Evolutionary conservation across 2,888 invertebrate species (phyloP).

Genomic region (Phengaris alcon): DNA sequence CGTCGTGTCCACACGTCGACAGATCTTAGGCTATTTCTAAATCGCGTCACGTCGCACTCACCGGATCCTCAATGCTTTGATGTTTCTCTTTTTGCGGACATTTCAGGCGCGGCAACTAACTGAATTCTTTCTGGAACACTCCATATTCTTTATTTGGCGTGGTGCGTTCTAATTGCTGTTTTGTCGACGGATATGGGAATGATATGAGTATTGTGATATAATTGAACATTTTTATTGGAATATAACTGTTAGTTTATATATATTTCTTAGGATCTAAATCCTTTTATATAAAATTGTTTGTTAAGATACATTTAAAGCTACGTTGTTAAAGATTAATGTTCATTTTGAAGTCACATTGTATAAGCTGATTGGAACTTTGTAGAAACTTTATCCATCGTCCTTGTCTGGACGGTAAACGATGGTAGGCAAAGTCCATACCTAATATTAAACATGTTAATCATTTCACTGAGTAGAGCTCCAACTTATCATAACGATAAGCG

Average conservation of each 20-base stretch:
- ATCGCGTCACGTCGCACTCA: slow-evolving; percentile 68
- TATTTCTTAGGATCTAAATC: too few species aligned
- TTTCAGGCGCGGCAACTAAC: slow-evolving; percentile 60
- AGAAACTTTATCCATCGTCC: too few species aligned
- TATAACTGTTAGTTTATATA: neutral
- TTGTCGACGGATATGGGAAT: slow-evolving; percentile 24
- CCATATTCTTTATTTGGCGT: slow-evolving; percentile 48
- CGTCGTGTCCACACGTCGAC: slow-evolving; percentile 57
- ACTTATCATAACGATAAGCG: too few species aligned
- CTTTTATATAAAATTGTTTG: neutral
- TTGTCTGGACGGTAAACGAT: too few species aligned
- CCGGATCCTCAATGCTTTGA: slow-evolving; percentile 72
- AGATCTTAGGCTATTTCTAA: slow-evolving; percentile 68
- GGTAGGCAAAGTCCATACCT: too few species aligned
- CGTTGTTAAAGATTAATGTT: too few species aligned
- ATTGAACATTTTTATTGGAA: slow-evolving; percentile 11
- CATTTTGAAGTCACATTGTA: too few species aligned
- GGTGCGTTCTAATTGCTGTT: slow-evolving; percentile 38
- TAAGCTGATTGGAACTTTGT: too few species aligned
- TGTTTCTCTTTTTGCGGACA: slow-evolving; percentile 76
- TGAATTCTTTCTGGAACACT: slow-evolving; percentile 72
- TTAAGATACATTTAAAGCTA: too few species aligned
- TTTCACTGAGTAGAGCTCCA: too few species aligned
- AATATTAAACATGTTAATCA: too few species aligned
- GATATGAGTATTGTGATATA: slow-evolving; percentile 23